Evolutionary conservation across 2,888 invertebrate genomes (phyloP), one percentile per base, ranked within the genome.

Genomic region (Chironomus tentans): DNA sequence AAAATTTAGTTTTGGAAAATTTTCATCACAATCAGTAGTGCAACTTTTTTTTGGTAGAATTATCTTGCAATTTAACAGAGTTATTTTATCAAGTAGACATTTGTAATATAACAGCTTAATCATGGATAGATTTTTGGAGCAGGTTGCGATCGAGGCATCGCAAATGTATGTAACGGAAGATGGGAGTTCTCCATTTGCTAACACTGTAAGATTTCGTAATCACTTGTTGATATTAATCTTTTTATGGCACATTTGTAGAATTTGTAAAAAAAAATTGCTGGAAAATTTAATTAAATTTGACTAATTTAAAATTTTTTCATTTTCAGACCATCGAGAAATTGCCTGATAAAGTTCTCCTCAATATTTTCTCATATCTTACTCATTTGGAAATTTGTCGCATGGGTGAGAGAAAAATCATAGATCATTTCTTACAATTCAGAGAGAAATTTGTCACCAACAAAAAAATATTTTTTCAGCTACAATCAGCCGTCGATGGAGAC

Each of bases 401-500:
- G 87, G 97, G 98, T 0, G 89, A 92, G 78, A 56, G 18, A 56
- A 56, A 24, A 65, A 38, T 38, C 38, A 38, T 38, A 38, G 38
- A 38, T 38, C 21, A 21, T 65, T 4, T 65, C 2, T 24, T 24
- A 18, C 13, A 22, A 24, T 12, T 65, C 65, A 24, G 22, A 24
- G 65, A 65, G 24, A 65, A 12, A 24, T 6, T 68, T 46, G 13
- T 15, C 18, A 47, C 10, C 1, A 1, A 10, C 7, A 38, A 7
- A 38, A 38, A 38, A 38, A 38, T 38, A 38, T 21, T 48, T 38
- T n/a, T 21, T 38, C 18, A 72, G 72, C 72, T 21, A 12, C 61
- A 12, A 95, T 98, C 2, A 98, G 98, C 86, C 94, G 93, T 82
- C 92, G 95, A 84, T 99, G 99, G 99, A 89, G 98, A 12, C 88